A percentile compares a stretch with the other conserved stretches of the same genome.
phyloP scores from a whole-genome alignment of 2,888 invertebrate genomes.

The Metacarcinus magister region DNA sequence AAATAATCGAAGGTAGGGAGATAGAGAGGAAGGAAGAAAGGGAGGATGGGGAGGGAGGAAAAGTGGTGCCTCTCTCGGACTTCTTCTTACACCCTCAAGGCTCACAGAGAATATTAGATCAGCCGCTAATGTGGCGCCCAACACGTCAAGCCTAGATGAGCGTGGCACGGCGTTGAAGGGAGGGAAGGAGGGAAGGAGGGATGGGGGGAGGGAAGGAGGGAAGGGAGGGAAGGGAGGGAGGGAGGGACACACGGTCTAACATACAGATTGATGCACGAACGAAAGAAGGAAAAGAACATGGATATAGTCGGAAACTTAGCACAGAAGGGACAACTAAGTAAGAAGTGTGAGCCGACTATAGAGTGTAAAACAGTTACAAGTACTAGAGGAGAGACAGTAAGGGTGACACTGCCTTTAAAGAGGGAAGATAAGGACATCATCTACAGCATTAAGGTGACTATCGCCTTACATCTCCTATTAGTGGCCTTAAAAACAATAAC shows the following conservation, averaged over 20 bases:
- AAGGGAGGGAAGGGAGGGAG: not conserved
- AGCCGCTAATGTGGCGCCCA: slow-evolving; percentile 27
- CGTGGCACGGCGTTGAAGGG: not conserved
- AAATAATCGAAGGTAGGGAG: not conserved
- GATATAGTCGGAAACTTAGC: too few species aligned
- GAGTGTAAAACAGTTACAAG: too few species aligned
- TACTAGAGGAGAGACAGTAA: too few species aligned
- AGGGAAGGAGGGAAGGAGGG: not conserved
- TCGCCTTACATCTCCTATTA: too few species aligned
- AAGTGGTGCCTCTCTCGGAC: not conserved
- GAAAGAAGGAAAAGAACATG: not conserved
- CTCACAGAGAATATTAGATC: slow-evolving; percentile 22
- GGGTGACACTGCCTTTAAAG: too few species aligned
- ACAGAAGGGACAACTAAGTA: too few species aligned
- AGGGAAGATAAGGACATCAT: too few species aligned
- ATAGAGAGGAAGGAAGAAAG: not conserved
- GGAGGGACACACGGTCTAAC: not conserved
- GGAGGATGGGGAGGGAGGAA: not conserved
- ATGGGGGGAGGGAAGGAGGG: not conserved
- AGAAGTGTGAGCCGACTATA: too few species aligned
- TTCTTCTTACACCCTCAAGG: not conserved
- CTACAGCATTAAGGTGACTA: too few species aligned
- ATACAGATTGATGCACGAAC: too few species aligned
- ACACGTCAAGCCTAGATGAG: slow-evolving; percentile 2
- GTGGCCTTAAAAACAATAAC: too few species aligned